Percentiles rank a stretch among this genome's conserved stretches.
phyloP scores from a whole-genome alignment of 1,140 invertebrate genomes.

The Cydia fagiglandana region DNA sequence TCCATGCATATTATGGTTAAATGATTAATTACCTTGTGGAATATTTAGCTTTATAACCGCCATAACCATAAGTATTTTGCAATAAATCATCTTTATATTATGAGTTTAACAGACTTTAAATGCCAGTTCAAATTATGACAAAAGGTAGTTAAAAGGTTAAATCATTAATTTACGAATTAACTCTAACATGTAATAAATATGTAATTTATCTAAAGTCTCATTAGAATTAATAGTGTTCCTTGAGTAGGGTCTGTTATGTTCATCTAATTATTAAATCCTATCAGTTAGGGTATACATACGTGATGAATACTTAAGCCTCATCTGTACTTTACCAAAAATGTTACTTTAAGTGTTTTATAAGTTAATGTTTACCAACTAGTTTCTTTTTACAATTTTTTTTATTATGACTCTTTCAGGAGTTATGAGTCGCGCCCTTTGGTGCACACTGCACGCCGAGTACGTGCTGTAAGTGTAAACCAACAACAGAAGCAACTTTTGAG shows the following conservation, averaged over 20 bases:
- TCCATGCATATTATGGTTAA: not conserved
- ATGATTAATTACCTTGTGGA: not conserved
- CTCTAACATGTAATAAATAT: no score
- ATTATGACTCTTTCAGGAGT: not conserved
- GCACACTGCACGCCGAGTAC: no score
- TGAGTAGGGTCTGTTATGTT: not conserved
- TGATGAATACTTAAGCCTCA: not conserved
- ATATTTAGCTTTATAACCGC: no score
- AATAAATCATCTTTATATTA: no score
- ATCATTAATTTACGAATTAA: no score
- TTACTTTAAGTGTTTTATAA: not conserved
- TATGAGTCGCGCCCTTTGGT: not conserved
- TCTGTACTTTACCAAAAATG: not conserved
- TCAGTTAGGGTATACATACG: not conserved
- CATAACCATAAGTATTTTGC: no score
- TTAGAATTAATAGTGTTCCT: not conserved
- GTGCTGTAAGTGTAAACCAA: no score
- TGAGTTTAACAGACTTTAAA: no score
- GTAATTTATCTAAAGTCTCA: no score
- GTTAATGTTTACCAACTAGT: not conserved
- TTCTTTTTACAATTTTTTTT: not conserved
- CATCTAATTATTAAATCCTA: not conserved
- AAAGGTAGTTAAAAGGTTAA: no score
- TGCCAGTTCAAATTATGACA: no score
- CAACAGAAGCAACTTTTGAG: no score